Evolutionary conservation across 2,888 invertebrate genomes (phyloP).

Genomic region (Synergus japonicus): DNA sequence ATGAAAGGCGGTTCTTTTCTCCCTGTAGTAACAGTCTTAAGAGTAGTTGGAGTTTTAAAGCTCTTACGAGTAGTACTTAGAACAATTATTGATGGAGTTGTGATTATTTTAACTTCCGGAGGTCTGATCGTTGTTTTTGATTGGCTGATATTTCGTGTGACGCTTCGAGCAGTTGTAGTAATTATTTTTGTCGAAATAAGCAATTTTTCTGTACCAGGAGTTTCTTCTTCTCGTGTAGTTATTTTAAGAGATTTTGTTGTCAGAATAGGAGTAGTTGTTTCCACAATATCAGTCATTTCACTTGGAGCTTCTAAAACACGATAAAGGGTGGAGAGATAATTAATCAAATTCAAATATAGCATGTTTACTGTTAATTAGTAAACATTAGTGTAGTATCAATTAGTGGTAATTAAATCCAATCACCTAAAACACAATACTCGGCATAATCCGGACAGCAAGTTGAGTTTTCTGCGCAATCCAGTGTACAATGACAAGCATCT

Average conservation of each 20-base stretch:
- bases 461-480: constrained; percentile 78
- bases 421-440: constrained; percentile 79
- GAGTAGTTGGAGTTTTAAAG: background rate
- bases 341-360: background rate
- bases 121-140: background rate
- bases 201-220: background rate
- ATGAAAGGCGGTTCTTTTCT: background rate
- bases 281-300: constrained; percentile 46
- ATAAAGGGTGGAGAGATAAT: background rate
- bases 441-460: constrained; percentile 85
- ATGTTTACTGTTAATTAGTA: too few relatives aligned
- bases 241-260: constrained; percentile 39
- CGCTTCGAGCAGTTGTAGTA: background rate
- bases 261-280: background rate
- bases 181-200: background rate
- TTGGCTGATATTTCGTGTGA: background rate
- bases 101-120: background rate
- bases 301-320: background rate
- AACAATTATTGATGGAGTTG: background rate
- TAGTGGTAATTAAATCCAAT: background rate
- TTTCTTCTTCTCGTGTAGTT: background rate
- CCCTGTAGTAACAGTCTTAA: background rate
- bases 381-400: too few relatives aligned
- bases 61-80: background rate
- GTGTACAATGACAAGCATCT: constrained; percentile 81